Conservation (phyloP, 2,113 vertebrate species). For the Symphodus melops region DNA sequence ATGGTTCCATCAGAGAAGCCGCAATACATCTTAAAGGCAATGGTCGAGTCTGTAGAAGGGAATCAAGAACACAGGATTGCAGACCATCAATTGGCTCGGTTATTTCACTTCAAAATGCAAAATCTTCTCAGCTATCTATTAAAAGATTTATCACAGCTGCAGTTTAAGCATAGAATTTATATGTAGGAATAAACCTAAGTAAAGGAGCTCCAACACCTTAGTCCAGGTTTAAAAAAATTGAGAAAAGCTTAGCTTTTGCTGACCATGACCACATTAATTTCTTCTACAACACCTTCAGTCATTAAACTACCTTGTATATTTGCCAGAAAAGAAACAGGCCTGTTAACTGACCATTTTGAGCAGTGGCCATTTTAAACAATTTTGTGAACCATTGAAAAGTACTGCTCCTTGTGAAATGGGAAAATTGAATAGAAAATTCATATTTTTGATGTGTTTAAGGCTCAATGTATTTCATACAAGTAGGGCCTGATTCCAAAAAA, state of each 20-base stretch:
- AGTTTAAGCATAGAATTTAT: not conserved
- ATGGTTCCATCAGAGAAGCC: conserved; percentile 36
- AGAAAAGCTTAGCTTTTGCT: not conserved
- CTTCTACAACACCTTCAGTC: too few species aligned
- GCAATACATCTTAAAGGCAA: conserved; percentile 62
- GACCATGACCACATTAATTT: not conserved
- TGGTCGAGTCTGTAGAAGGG: conserved; percentile 23
- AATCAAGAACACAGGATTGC: not conserved
- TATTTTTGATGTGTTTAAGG: not conserved
- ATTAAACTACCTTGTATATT: not conserved
- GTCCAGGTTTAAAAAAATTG: too few species aligned
- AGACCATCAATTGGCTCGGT: not conserved
- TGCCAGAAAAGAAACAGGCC: not conserved
- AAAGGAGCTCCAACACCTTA: too few species aligned
- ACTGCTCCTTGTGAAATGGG: too few species aligned
- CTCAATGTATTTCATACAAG: too few species aligned
- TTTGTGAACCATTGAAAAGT: too few species aligned
- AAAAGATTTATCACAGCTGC: not conserved
- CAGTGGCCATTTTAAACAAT: too few species aligned
- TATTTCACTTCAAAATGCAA: not conserved
- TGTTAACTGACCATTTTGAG: too few species aligned
- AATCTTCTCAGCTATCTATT: not conserved
- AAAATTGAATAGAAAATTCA: too few species aligned
- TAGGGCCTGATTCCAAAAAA: too few species aligned
- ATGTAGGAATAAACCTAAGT: too few species aligned